Evolutionary conservation across 2,797 vertebrate genomes (phyloP).

Genomic region (Dryobates pubescens): DNA sequence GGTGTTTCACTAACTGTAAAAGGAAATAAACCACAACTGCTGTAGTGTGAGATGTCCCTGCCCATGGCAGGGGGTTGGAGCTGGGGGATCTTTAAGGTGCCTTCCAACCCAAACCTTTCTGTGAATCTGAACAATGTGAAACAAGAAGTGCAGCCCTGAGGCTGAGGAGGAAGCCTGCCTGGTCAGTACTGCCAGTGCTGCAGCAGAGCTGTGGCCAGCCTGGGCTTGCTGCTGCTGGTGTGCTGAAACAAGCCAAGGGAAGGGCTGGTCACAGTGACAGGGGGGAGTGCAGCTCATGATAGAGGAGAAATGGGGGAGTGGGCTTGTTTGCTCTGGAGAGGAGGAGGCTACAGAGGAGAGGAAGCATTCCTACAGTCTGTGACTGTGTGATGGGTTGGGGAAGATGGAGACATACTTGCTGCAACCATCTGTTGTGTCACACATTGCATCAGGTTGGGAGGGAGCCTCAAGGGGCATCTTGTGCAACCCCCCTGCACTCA

Average conservation of each 20-base stretch:
- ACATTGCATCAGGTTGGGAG: background rate
- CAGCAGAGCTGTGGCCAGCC: accelerated
- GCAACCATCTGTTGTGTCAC: background rate
- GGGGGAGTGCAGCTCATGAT: background rate
- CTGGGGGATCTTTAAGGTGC: no score
- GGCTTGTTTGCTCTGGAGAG: background rate
- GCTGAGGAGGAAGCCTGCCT: background rate
- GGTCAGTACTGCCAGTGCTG: background rate
- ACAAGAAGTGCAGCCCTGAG: no score
- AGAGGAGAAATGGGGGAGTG: background rate
- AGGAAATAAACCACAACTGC: no score
- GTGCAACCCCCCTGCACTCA: no score
- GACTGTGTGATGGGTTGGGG: background rate
- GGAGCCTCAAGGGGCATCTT: no score
- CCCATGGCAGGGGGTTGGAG: no score
- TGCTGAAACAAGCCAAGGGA: background rate
- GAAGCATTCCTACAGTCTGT: background rate
- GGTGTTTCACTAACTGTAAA: background rate
- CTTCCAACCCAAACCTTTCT: no score
- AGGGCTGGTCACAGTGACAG: background rate
- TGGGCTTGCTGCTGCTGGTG: background rate
- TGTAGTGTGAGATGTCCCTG: no score
- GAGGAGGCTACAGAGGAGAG: background rate
- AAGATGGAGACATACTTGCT: background rate
- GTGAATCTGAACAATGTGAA: no score